Evolutionary conservation across 2,888 invertebrate genomes (phyloP).

Genomic region (Philopedon plagiatum): DNA sequence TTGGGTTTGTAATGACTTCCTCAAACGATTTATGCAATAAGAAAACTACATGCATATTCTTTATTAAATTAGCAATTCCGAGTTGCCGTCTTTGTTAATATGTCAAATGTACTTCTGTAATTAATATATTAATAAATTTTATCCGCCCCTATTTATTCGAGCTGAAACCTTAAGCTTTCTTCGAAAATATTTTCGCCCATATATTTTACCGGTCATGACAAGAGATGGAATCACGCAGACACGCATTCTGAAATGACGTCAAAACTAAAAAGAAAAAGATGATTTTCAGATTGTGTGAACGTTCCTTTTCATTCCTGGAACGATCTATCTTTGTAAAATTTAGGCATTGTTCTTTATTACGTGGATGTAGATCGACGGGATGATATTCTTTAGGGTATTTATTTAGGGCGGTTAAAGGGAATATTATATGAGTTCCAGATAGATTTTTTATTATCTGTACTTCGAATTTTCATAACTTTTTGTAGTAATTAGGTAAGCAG

Average conservation of each 20-base stretch:
- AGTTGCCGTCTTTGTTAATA: no score
- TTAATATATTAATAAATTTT: no score
- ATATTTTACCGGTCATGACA: neutral
- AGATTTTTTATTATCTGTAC: no score
- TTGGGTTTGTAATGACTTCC: no score
- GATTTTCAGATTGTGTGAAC: constrained; percentile 29
- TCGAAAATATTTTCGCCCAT: neutral
- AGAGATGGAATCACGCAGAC: neutral
- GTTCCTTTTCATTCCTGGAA: constrained; percentile 18
- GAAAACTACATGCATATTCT: no score
- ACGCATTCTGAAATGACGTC: constrained; percentile 17
- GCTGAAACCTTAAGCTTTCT: no score
- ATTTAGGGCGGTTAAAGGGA: neutral
- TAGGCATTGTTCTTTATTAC: constrained; percentile 4
- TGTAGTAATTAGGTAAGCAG: no score
- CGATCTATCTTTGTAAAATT: constrained; percentile 28
- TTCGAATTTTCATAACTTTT: no score
- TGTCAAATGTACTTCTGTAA: no score
- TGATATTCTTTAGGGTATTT: neutral
- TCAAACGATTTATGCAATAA: no score
- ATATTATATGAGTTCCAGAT: neutral
- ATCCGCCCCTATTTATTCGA: no score
- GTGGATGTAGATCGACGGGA: neutral
- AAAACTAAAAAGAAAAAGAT: constrained; percentile 17
- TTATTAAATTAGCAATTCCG: no score